Conservation (phyloP, 92 coral and sea anemone species). For the Ricordea florida region DNA sequence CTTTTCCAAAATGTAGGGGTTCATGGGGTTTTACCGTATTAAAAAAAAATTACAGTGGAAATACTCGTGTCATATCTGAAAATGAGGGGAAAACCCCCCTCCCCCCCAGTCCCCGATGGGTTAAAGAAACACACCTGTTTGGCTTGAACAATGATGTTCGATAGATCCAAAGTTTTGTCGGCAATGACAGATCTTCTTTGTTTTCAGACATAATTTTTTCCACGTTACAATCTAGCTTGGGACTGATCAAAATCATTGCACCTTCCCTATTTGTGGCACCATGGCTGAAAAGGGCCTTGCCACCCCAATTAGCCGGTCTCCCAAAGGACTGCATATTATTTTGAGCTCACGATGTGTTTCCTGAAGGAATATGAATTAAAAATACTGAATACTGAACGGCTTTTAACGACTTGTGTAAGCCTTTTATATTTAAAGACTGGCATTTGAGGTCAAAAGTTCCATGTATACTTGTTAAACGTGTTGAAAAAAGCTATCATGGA, state of each 20-base stretch:
- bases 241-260: background rate
- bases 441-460: background rate
- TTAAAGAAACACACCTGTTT: background rate
- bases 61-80: background rate
- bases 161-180: background rate
- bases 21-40: too few relatives aligned
- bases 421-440: background rate
- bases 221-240: background rate
- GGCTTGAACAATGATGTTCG: background rate
- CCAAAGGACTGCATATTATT: background rate
- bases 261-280: background rate
- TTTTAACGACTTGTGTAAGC: background rate
- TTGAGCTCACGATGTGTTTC: slow-evolving; percentile 14
- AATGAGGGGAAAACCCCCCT: too few relatives aligned
- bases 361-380: background rate
- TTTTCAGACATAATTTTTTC: background rate
- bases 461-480: too few relatives aligned
- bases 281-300: slow-evolving; percentile 7
- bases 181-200: background rate
- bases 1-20: too few relatives aligned
- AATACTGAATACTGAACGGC: too few relatives aligned
- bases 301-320: slow-evolving; percentile 7
- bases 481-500: background rate
- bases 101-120: too few relatives aligned
- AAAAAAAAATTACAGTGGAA: too few relatives aligned